Conservation (phyloP, 2,888 invertebrate genomes). For the Pinctada fucata region DNA sequence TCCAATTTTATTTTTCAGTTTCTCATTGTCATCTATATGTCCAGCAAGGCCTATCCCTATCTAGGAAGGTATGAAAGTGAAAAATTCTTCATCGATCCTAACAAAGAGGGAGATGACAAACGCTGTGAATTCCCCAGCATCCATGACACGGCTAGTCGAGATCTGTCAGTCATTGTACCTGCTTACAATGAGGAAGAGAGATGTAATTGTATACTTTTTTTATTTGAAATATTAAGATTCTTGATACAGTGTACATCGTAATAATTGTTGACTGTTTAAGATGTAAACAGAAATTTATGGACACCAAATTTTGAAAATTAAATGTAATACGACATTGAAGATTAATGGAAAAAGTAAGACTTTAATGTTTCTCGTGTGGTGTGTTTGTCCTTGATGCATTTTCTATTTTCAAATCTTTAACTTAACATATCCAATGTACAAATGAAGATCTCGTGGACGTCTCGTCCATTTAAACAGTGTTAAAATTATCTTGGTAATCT, state of each 20-base stretch:
- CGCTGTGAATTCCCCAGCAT: slow-evolving; percentile 85
- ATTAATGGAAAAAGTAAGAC: too few relatives aligned
- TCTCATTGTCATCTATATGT: slow-evolving; percentile 63
- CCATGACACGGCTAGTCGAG: slow-evolving; percentile 83
- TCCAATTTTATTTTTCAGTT: slow-evolving; percentile 48
- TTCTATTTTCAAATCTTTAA: too few relatives aligned
- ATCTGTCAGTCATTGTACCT: slow-evolving; percentile 94
- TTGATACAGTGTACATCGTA: too few relatives aligned
- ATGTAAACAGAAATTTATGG: neutral
- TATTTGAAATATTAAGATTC: too few relatives aligned
- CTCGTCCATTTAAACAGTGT: too few relatives aligned
- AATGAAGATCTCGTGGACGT: too few relatives aligned
- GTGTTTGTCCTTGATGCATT: too few relatives aligned
- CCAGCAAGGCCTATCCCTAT: slow-evolving; percentile 69
- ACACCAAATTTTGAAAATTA: neutral
- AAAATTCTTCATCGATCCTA: slow-evolving; percentile 84
- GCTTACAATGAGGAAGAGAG: slow-evolving; percentile 97
- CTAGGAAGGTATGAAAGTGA: slow-evolving; percentile 84
- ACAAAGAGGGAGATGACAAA: slow-evolving; percentile 72
- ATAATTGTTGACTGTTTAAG: too few relatives aligned
- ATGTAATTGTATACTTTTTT: slow-evolving; percentile 81
- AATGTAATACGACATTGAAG: too few relatives aligned
- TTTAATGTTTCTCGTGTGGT: too few relatives aligned
- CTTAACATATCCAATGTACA: too few relatives aligned
- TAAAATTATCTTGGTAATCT: too few relatives aligned